phyloP scores from a whole-genome alignment of 2,888 invertebrate species.

The Siphlonurus alternatus region DNA sequence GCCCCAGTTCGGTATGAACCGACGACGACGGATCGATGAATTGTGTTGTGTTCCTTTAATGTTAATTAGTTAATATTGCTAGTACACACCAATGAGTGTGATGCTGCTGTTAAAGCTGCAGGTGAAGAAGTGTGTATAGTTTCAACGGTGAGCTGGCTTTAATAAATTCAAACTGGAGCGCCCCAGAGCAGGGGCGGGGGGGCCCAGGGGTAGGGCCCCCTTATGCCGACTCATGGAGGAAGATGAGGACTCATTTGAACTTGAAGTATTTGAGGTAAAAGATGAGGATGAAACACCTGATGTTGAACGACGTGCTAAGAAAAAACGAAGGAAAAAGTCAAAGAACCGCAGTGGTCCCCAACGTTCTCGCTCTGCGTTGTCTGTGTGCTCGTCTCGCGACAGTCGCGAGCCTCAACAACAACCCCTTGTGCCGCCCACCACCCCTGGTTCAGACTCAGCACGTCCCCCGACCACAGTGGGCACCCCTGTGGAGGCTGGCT shows the following conservation, averaged over 20 bases:
- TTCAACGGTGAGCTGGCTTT: neutral
- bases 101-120: neutral
- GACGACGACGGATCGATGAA: neutral
- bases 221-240: neutral
- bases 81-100: neutral
- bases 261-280: constrained; percentile 14
- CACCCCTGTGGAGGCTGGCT: neutral
- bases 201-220: neutral
- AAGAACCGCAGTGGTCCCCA: neutral
- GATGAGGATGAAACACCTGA: constrained; percentile 7
- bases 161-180: neutral
- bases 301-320: neutral
- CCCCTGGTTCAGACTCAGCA: constrained; percentile 4
- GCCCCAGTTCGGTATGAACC: neutral
- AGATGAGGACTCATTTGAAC: constrained; percentile 14
- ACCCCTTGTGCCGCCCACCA: neutral
- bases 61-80: neutral
- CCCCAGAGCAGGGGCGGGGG: neutral
- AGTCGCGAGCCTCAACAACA: neutral
- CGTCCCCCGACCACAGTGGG: constrained; percentile 1
- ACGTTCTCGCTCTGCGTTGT: neutral
- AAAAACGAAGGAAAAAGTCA: neutral
- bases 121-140: neutral
- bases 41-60: neutral
- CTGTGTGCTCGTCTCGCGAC: neutral